These are phyloP conservation scores for Anomalospiza imberbis DNA, from an alignment of 2,797 vertebrate genomes.

Conservation along the genomic window DNA sequence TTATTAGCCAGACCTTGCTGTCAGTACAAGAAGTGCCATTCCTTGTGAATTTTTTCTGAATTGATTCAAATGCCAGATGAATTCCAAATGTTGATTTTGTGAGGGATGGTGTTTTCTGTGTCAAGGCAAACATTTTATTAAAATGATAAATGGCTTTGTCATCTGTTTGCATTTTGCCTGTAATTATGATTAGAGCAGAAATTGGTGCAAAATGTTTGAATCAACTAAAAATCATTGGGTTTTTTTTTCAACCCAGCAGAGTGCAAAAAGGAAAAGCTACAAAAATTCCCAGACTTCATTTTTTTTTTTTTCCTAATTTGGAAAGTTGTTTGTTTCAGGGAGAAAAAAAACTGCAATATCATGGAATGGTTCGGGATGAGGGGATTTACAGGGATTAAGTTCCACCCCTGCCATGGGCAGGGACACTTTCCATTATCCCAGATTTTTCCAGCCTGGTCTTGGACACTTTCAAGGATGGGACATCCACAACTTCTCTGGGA, in stretches of 20 bases:
- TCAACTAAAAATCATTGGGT: background rate
- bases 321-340: background rate
- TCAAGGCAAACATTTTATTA: background rate
- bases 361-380: background rate
- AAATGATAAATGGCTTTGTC: constrained; percentile 12
- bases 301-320: background rate
- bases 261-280: background rate
- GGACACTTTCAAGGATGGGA: background rate
- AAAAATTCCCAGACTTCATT: background rate
- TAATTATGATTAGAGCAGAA: background rate
- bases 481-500: background rate
- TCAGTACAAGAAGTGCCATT: background rate
- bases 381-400: background rate
- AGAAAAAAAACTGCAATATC: background rate
- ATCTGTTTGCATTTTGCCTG: background rate
- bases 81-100: constrained; percentile 38
- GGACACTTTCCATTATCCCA: background rate
- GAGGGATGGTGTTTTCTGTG: background rate
- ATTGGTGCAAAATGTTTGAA: background rate
- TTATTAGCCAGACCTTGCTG: background rate
- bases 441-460: background rate
- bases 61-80: background rate
- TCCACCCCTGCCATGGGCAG: background rate
- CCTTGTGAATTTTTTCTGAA: background rate
- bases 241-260: background rate